These are phyloP conservation scores for Monopterus albus DNA, from an alignment of 2,113 vertebrate species.

Conservation along the genomic window DNA sequence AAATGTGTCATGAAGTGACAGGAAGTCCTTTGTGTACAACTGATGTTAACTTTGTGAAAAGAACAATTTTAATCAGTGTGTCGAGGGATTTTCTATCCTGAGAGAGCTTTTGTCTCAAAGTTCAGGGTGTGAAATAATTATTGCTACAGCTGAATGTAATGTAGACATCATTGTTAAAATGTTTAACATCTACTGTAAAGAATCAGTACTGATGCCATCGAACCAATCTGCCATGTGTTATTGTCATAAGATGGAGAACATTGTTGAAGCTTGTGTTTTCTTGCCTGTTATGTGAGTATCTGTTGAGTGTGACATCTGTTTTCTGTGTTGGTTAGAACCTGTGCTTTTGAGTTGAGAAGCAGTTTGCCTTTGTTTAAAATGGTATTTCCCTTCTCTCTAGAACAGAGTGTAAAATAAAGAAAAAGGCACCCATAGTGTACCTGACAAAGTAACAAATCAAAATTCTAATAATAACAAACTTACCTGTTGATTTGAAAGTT, in stretches of 20 bases:
- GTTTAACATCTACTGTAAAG: not conserved
- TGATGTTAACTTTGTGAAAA: slow-evolving; percentile 12
- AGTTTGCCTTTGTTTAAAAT: too few species aligned
- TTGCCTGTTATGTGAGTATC: not conserved
- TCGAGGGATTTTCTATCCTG: slow-evolving; percentile 19
- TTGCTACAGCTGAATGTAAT: not conserved
- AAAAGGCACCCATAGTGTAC: too few species aligned
- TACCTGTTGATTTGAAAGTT: not conserved
- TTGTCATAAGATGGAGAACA: not conserved
- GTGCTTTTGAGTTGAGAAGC: too few species aligned
- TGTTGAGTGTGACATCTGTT: not conserved
- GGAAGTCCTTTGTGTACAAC: not conserved
- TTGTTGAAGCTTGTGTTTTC: not conserved
- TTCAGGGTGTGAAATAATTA: not conserved
- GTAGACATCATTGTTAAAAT: not conserved
- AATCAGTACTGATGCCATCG: not conserved
- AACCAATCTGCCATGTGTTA: not conserved
- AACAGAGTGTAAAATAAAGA: too few species aligned
- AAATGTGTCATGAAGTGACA: slow-evolving; percentile 13
- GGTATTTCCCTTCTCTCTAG: too few species aligned
- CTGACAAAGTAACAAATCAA: not conserved
- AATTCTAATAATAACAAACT: not conserved
- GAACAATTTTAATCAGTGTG: slow-evolving; percentile 5
- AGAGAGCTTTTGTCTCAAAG: not conserved
- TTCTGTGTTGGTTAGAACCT: too few species aligned